Base-by-base conservation (phyloP, 2,797 vertebrate species). In the Rousettus madagascariensis region DNA sequence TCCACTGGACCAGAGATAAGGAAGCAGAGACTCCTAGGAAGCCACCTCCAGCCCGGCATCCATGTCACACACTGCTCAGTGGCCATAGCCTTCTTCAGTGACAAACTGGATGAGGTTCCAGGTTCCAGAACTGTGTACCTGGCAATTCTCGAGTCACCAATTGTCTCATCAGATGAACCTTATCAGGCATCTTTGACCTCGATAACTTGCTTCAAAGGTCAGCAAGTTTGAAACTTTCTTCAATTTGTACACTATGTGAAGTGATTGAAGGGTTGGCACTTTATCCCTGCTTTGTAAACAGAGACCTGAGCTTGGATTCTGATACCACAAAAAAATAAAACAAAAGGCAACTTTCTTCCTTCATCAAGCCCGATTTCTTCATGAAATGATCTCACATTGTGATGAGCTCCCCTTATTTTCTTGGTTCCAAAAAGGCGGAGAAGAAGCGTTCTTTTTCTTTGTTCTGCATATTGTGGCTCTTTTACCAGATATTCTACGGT, bases 1-100 rank as follows among this genome's bases (percentile, higher is more conserved):
- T 69, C 8, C 24, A n/a, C 22, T 65, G 17, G 92, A 22, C 15
- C 53, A 55, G 71, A 85, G 24, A 4, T 3, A 33, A 30, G 15
- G 71, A 24, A 55, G 13, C 41, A 68, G 6, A 49, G 2, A 2
- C 5, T 2, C 30, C 1, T 2, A 6, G 10, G 10, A 8, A 8
- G 26, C 19, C 46, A 43, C 6, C 38, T 55, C 11, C 0, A 5
- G 26, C 2, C 38, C 26, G 13, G 3, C 2, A 1, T 36, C 30
- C 43, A 0, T 30, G 65, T 10, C n/a, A 26, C 16, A 6, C 0
- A 2, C 10, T 2, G 2, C 8, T 19, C 36, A 36, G 36, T 5
- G 19, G 8, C 20, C 17, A 20, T 4, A 5, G 20, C 17, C 6
- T 61, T 71, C 13, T 43, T 72, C 17, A 19, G 53, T 61, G 41